phyloP scores from a whole-genome alignment of 2,113 vertebrate genomes.

The Spea multiplicata region DNA sequence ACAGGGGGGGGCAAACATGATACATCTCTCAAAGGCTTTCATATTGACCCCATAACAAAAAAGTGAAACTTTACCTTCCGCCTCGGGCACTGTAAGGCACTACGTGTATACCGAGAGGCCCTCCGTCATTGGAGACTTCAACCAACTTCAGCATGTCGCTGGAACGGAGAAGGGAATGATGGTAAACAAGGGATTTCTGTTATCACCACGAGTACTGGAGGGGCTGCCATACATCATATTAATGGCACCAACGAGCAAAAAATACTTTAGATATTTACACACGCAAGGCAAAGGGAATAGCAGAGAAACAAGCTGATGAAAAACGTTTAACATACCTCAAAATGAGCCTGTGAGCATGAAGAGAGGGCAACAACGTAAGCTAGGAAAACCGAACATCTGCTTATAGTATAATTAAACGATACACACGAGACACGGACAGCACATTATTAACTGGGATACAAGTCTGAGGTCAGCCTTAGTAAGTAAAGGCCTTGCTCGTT shows the following conservation, averaged over 20 bases:
- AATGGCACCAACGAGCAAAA: slow-evolving; percentile 3
- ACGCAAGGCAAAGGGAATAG: slow-evolving; percentile 49
- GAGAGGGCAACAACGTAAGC: slow-evolving; percentile 65
- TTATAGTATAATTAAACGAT: not conserved
- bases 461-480: not conserved
- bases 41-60: not conserved
- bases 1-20: no score
- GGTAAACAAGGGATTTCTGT: slow-evolving; percentile 64
- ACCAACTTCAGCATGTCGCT: slow-evolving; percentile 95
- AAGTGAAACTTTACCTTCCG: slow-evolving; percentile 84
- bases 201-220: slow-evolving; percentile 52
- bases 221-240: slow-evolving; percentile 51
- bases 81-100: slow-evolving; percentile 94
- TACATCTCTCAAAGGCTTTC: no score
- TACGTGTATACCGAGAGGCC: slow-evolving; percentile 97
- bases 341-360: slow-evolving; percentile 69
- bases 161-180: slow-evolving; percentile 78
- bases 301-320: slow-evolving; percentile 52
- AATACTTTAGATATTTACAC: slow-evolving; percentile 49
- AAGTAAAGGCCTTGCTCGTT: no score
- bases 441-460: no score
- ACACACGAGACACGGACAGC: no score
- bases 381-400: slow-evolving; percentile 27
- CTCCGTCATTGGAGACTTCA: slow-evolving; percentile 92
- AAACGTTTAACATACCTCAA: slow-evolving; percentile 65